Percentiles rank a stretch among this genome's conserved stretches.
These are phyloP conservation scores for Sycobia sp. DNA, from an alignment of 1,140 invertebrate genomes.

Conservation along the genomic window DNA sequence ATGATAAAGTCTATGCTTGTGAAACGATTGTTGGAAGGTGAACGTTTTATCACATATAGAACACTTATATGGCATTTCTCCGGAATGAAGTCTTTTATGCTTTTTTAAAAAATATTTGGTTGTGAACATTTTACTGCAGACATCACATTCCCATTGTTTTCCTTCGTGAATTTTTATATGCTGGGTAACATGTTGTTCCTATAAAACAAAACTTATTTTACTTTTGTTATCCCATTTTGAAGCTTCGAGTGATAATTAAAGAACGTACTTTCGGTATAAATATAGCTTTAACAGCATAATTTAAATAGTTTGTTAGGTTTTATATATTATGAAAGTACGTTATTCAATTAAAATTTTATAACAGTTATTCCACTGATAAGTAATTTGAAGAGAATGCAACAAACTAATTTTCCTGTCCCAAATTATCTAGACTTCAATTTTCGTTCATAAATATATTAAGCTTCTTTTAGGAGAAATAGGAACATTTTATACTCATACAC, in stretches of 20 bases:
- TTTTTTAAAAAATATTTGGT: constrained; percentile 91
- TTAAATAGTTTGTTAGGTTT: neutral
- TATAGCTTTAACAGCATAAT: neutral
- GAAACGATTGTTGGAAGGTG: constrained; percentile 89
- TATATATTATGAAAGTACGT: neutral
- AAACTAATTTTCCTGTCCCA: too few species aligned
- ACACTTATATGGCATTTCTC: constrained; percentile 87
- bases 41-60: constrained; percentile 85
- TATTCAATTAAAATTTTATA: neutral
- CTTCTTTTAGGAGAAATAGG: too few species aligned
- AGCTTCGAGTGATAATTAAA: too few species aligned
- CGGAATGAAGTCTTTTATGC: constrained; percentile 82
- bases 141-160: constrained; percentile 81
- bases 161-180: constrained; percentile 65
- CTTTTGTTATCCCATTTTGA: too few species aligned
- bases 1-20: constrained; percentile 86
- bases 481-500: too few species aligned
- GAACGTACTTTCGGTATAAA: neutral
- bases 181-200: constrained; percentile 64
- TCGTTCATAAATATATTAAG: too few species aligned
- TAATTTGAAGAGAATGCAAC: neutral
- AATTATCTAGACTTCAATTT: too few species aligned
- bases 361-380: too few species aligned
- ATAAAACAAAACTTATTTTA: neutral
- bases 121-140: constrained; percentile 83